Conservation (phyloP, 2,113 vertebrate genomes). For the Thinocorus orbignyianus region DNA sequence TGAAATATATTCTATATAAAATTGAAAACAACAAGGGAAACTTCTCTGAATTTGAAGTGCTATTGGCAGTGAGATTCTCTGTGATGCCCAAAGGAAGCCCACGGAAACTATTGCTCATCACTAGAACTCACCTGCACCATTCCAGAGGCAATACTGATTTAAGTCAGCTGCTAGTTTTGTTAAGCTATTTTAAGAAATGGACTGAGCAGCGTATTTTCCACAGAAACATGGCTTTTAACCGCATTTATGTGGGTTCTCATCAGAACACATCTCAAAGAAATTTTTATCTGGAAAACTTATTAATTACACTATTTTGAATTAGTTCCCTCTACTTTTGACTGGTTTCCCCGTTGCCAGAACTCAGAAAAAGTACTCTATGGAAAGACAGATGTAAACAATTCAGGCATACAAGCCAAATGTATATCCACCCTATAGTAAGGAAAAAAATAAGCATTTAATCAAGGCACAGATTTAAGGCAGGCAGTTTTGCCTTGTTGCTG, state of each 20-base stretch:
- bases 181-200: background rate
- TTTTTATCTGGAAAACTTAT: background rate
- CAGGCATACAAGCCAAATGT: background rate
- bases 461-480: background rate
- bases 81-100: background rate
- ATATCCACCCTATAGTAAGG: accelerated
- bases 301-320: background rate
- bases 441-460: background rate
- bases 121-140: background rate
- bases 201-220: background rate
- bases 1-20: background rate
- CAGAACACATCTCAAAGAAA: background rate
- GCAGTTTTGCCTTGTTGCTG: background rate
- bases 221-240: background rate
- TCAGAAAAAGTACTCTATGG: background rate
- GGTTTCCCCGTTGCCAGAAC: background rate
- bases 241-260: background rate
- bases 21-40: background rate
- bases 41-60: background rate
- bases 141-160: background rate
- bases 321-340: background rate
- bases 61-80: background rate
- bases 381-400: background rate
- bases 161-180: background rate
- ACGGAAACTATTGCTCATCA: background rate